Percentiles rank a stretch among this genome's conserved stretches.
These are phyloP conservation scores for Cotesia typhae DNA, from an alignment of 1,140 invertebrate genomes.

Conservation along the genomic window DNA sequence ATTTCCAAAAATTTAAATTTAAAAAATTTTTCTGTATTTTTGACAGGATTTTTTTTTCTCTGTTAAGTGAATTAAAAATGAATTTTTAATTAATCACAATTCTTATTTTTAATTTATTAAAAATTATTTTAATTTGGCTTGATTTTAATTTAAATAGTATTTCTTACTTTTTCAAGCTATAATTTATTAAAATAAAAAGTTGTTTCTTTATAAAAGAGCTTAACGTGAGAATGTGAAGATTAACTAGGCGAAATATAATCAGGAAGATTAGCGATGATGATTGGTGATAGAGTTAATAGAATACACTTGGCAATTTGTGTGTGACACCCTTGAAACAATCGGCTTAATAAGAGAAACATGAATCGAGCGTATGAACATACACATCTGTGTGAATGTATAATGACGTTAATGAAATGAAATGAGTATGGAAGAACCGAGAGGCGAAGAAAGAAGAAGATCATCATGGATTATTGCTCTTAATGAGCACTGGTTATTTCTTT, in stretches of 20 bases:
- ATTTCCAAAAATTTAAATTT: too few species aligned
- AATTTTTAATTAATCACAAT: too few species aligned
- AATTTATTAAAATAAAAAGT: too few species aligned
- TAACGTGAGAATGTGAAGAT: too few species aligned
- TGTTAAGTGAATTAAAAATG: too few species aligned
- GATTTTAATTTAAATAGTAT: too few species aligned
- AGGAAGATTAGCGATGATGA: conserved; percentile 51
- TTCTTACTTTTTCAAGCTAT: too few species aligned
- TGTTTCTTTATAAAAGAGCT: too few species aligned
- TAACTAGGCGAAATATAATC: conserved; percentile 47
- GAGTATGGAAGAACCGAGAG: conserved; percentile 8
- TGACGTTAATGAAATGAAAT: conserved; percentile 1
- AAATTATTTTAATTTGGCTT: too few species aligned
- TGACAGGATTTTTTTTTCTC: too few species aligned
- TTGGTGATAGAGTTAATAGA: conserved; percentile 30
- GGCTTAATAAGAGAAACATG: conserved; percentile 20
- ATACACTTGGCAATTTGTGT: conserved; percentile 50
- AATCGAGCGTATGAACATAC: neutral
- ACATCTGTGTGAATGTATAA: conserved; percentile 19
- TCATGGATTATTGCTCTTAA: conserved; percentile 62
- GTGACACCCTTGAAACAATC: conserved; percentile 64
- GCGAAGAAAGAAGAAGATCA: conserved; percentile 33
- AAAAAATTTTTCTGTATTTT: too few species aligned
- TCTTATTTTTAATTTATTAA: too few species aligned
- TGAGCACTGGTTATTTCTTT: conserved; percentile 63